A percentile compares a stretch with the other conserved stretches of the same genome.
Conservation (phyloP, 2,113 vertebrate genomes). For the Meleagris gallopavo region DNA sequence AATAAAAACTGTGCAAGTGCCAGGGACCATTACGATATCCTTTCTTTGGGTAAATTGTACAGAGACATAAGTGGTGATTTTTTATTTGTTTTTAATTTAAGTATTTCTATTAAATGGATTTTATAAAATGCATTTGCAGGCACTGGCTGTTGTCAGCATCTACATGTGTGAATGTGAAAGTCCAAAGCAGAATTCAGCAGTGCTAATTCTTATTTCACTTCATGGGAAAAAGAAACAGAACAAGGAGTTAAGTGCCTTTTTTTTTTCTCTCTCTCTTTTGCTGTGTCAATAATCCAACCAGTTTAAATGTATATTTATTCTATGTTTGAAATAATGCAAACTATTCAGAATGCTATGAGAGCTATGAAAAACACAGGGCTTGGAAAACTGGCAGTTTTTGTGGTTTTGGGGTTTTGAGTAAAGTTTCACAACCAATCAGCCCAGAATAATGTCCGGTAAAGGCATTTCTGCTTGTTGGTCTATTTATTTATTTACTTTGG, state of each 20-base stretch:
- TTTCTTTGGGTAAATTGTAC: not conserved
- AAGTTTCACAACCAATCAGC: constrained; percentile 84
- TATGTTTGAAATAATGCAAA: constrained; percentile 71
- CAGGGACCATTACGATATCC: rapidly evolving
- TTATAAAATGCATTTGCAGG: not conserved
- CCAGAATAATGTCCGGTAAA: constrained; percentile 79
- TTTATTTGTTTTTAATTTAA: constrained; percentile 1
- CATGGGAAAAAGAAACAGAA: constrained; percentile 46
- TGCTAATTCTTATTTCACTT: not conserved
- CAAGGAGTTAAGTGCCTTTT: not conserved
- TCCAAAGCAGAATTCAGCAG: not conserved
- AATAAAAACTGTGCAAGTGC: not conserved
- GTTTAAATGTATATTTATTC: constrained; percentile 66
- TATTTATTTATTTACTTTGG: constrained; percentile 71
- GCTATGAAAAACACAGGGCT: constrained; percentile 78
- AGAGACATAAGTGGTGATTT: not conserved
- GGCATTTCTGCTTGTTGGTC: constrained; percentile 70
- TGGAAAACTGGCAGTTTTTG: constrained; percentile 84
- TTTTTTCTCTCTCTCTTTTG: not conserved
- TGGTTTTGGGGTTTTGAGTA: constrained; percentile 84
- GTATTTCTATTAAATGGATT: not conserved
- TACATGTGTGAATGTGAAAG: not conserved
- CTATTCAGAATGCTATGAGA: constrained; percentile 76
- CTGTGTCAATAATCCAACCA: constrained; percentile 43
- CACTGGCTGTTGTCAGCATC: not conserved